Evolutionary conservation across 2,888 invertebrate species (phyloP), one percentile per base, ranked within the genome.

Genomic region (Torymus auratus): DNA sequence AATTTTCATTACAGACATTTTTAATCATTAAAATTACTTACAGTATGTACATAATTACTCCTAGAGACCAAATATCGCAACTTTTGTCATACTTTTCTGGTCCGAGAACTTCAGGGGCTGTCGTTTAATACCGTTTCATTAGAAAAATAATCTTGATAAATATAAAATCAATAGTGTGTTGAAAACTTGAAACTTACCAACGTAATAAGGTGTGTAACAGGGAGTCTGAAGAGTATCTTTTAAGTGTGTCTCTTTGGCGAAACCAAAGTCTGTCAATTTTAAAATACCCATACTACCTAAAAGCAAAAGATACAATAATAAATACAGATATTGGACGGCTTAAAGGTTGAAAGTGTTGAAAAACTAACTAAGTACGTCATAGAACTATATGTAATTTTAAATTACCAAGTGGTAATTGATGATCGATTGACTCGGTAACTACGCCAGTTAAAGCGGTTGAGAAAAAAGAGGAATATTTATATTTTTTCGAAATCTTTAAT

Each of bases 121-220:
- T 41, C 41, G 41, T n/a, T n/a, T n/a, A 41, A 41, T 41, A 7
- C 41, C 5, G 1, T 41, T 41, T 41, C 11, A 92, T 90, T 78
- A 55, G 58, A 79, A 28, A 56, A 50, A 14, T 62, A 41, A 52
- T 20, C 61, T 23, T 58, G 2, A 60, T 15, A 12, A 78, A 71
- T 55, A 17, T 41, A 5, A 41, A 41, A 41, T 41, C 1, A 55
- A 56, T 52, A 67, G 60, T 13, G 15, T 2, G 56, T 13, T 11
- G 0, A 61, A 58, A 12, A 62, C 52, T 13, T 70, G 61, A n/a
- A 50, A 67, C 82, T 92, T 91, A 95, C 96, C 98, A 87, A 99
- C 99, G 92, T 99, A 99, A 90, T 99, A 99, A 0, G 99, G 99
- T 12, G 99, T 99, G 88, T 99, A 99, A 89, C 99, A 99, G 0